Conservation (phyloP, 2,797 vertebrate species). For the Eupleurogrammus muticus region DNA sequence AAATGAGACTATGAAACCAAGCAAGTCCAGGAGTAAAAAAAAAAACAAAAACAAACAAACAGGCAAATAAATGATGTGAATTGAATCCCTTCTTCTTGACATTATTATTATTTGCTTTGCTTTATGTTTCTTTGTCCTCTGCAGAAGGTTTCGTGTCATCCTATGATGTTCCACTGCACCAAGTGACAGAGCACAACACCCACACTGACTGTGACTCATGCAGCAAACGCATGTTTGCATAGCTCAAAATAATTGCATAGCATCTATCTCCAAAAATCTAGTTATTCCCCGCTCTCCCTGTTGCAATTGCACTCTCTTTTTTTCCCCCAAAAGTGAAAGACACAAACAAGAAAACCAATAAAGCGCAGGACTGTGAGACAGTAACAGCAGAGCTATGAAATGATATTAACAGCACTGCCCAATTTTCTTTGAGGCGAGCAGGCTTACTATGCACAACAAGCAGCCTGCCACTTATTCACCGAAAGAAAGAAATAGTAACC, state of each 20-base stretch:
- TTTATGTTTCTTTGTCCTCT: slow-evolving; percentile 33
- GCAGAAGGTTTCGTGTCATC: slow-evolving; percentile 19
- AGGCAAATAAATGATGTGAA: slow-evolving; percentile 43
- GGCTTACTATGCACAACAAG: slow-evolving; percentile 34
- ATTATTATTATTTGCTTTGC: slow-evolving; percentile 19
- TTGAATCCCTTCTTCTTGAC: slow-evolving; percentile 32
- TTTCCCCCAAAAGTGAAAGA: slow-evolving; percentile 24
- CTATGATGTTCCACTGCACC: slow-evolving; percentile 23
- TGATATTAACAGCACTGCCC: slow-evolving; percentile 46
- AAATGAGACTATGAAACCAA: slow-evolving; percentile 3
- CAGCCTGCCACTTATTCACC: slow-evolving; percentile 35
- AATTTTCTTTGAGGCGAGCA: slow-evolving; percentile 38
- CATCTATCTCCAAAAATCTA: slow-evolving; percentile 48
- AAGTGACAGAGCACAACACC: slow-evolving; percentile 46
- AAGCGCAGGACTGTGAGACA: slow-evolving; percentile 34
- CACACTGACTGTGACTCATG: slow-evolving; percentile 44
- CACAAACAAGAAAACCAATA: slow-evolving; percentile 60
- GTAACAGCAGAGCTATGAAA: slow-evolving; percentile 38
- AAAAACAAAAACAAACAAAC: slow-evolving; percentile 19
- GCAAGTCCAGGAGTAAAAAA: slow-evolving; percentile 28
- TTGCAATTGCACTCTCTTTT: slow-evolving; percentile 7
- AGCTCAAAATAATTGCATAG: slow-evolving; percentile 61
- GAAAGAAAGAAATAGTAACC: slow-evolving; percentile 23
- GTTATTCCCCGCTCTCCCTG: slow-evolving; percentile 36
- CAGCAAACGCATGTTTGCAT: slow-evolving; percentile 58